These are phyloP conservation scores for Acipenser ruthenus DNA, from an alignment of 2,797 vertebrate species.

Conservation along the genomic window DNA sequence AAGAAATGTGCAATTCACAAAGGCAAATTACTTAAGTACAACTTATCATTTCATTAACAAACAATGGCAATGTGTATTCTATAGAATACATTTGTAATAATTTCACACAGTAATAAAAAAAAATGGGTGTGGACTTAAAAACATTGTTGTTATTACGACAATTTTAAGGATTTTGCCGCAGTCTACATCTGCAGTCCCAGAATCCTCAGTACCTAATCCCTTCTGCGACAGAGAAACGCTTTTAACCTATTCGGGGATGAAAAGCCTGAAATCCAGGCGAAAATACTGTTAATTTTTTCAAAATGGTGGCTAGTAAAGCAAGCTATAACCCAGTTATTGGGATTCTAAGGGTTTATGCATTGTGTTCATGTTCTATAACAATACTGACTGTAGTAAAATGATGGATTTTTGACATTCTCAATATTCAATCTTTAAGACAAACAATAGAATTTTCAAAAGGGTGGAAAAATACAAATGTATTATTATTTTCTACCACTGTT, in stretches of 20 bases:
- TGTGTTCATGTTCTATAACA: no score
- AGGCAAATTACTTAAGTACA: constrained; percentile 18
- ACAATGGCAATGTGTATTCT: no score
- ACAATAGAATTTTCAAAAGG: no score
- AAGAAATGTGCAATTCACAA: constrained; percentile 33
- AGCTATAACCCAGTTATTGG: no score
- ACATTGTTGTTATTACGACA: constrained; percentile 47
- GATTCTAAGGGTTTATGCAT: no score
- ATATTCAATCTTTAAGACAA: no score
- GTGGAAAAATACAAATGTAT: no score
- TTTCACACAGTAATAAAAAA: background rate
- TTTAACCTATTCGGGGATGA: constrained; percentile 66
- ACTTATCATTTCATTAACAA: no score
- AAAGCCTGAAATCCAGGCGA: constrained; percentile 48
- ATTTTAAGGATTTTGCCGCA: constrained; percentile 71
- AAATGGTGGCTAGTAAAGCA: no score
- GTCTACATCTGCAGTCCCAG: constrained; percentile 71
- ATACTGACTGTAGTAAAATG: no score
- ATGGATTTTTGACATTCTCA: no score
- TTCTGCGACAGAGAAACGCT: constrained; percentile 60
- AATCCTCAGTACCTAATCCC: constrained; percentile 70
- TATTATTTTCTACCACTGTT: no score
- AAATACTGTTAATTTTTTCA: constrained; percentile 16
- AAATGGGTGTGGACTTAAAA: constrained; percentile 23
- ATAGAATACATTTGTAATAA: background rate